These are phyloP conservation scores for Diadumene lineata DNA, from an alignment of 92 coral and sea anemone genomes.

Conservation along the genomic window DNA sequence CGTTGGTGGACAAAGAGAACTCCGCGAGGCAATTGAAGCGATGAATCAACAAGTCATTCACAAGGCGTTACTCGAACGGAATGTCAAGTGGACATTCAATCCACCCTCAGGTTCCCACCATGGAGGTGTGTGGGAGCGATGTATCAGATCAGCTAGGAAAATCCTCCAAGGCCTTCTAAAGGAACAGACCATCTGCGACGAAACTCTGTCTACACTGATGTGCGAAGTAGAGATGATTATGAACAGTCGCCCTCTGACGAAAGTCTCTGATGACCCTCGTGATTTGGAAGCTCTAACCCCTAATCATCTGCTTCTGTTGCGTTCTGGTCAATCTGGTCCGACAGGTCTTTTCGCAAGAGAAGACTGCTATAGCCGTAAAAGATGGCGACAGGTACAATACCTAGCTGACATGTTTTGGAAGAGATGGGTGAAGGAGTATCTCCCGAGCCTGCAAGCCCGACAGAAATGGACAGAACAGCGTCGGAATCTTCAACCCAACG, in stretches of 20 bases:
- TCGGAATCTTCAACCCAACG: slow-evolving; percentile 43
- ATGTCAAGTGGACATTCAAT: slow-evolving; percentile 47
- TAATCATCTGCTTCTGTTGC: slow-evolving; percentile 55
- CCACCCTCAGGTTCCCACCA: slow-evolving; percentile 57
- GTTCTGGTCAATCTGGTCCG: slow-evolving; percentile 29
- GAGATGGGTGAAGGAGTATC: slow-evolving; percentile 40
- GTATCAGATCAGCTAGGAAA: slow-evolving; percentile 48
- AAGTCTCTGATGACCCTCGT: slow-evolving; percentile 49
- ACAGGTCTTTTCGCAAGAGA: slow-evolving; percentile 47
- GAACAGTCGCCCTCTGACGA: slow-evolving; percentile 53
- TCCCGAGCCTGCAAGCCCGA: slow-evolving; percentile 35
- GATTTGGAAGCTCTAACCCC: slow-evolving; percentile 45
- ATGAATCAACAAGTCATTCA: slow-evolving; percentile 50
- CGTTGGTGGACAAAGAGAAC: slow-evolving; percentile 51
- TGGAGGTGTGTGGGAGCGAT: slow-evolving; percentile 52
- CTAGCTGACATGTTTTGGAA: slow-evolving; percentile 44
- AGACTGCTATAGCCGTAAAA: slow-evolving; percentile 35
- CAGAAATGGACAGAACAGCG: slow-evolving; percentile 40
- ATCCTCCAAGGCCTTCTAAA: slow-evolving; percentile 33
- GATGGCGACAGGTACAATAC: slow-evolving; percentile 62
- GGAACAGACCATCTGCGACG: slow-evolving; percentile 40
- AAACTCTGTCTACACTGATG: slow-evolving; percentile 40
- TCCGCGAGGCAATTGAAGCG: slow-evolving; percentile 45
- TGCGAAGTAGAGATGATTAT: slow-evolving; percentile 52
- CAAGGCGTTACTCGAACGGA: slow-evolving; percentile 30